Percentiles rank a stretch among this genome's conserved stretches.
phyloP scores from a whole-genome alignment of 2,888 invertebrate species.

The Aphodius sticticus region DNA sequence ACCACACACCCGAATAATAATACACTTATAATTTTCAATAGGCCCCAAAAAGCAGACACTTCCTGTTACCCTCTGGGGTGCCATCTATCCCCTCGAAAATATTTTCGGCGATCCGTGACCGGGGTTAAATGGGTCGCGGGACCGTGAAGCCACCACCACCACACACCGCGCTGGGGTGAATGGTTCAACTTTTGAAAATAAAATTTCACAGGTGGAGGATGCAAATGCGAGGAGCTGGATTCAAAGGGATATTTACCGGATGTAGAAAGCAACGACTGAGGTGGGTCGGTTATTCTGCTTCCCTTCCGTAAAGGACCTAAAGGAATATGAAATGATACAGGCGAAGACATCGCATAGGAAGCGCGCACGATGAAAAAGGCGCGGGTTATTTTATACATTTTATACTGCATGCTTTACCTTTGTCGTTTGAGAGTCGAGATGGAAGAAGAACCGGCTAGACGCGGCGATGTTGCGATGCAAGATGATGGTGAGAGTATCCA shows the following conservation, averaged over 20 bases:
- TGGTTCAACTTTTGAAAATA: background rate
- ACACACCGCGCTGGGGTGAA: background rate
- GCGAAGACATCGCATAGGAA: no score
- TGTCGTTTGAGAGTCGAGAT: background rate
- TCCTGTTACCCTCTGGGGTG: background rate
- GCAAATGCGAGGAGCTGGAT: background rate
- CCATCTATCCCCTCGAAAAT: background rate
- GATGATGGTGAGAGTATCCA: background rate
- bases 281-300: background rate
- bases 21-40: background rate
- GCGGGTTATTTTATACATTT: background rate
- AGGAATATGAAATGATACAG: background rate
- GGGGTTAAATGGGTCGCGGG: background rate
- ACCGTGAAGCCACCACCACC: background rate
- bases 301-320: background rate
- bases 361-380: background rate
- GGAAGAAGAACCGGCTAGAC: background rate
- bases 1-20: background rate
- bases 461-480: background rate
- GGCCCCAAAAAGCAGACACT: background rate
- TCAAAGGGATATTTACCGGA: conserved; percentile 4
- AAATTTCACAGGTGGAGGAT: background rate
- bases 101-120: background rate
- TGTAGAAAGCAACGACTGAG: background rate
- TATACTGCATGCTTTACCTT: background rate